Evolutionary conservation across 23 tunicate species (phyloP).

Genomic region (Aplidium turbinatum): DNA sequence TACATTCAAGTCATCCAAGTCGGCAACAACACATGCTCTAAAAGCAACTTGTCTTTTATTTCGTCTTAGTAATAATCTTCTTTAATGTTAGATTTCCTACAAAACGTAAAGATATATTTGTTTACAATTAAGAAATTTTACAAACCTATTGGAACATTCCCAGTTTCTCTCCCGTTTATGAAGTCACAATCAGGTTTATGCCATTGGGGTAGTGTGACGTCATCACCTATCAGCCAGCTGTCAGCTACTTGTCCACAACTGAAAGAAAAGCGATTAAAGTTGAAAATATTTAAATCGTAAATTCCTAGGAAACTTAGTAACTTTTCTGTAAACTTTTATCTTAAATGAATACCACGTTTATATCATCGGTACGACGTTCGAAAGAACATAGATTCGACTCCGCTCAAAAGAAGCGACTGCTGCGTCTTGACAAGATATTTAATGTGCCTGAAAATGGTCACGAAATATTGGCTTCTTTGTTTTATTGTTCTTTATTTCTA

Average conservation of each 20-base stretch:
- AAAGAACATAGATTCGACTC: background rate
- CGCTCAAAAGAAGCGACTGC: background rate
- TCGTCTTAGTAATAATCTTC: too few relatives aligned
- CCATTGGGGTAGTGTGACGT: conserved; percentile 35
- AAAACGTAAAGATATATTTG: too few relatives aligned
- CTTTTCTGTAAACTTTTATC: background rate
- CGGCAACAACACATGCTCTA: too few relatives aligned
- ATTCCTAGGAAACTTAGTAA: background rate
- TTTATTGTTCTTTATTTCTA: too few relatives aligned
- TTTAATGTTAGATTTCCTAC: too few relatives aligned
- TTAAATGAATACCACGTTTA: background rate
- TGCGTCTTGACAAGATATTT: background rate
- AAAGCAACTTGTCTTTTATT: too few relatives aligned
- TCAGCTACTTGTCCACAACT: conserved; percentile 48
- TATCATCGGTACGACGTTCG: background rate
- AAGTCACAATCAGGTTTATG: conserved; percentile 48
- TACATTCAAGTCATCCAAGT: too few relatives aligned
- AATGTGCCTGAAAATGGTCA: too few relatives aligned
- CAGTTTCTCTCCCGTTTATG: conserved; percentile 27
- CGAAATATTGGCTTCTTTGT: too few relatives aligned
- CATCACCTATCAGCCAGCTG: conserved; percentile 42
- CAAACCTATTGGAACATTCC: conserved; percentile 45
- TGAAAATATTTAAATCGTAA: too few relatives aligned
- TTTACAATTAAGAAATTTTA: too few relatives aligned
- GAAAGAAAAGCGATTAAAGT: background rate